Conservation (phyloP, 2,888 invertebrate species). For the Drosophila paramelanica region DNA sequence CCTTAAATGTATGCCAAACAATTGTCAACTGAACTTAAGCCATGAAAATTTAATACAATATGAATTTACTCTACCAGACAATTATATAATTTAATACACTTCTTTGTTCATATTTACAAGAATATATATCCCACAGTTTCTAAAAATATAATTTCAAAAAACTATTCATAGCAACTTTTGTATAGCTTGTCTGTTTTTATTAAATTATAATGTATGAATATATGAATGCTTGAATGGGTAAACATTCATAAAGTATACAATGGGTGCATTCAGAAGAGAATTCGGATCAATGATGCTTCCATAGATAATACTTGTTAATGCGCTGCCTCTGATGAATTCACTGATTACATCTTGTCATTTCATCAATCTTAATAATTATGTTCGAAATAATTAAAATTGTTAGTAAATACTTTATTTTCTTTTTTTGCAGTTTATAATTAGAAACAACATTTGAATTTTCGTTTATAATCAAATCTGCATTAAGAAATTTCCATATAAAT, state of each 20-base stretch:
- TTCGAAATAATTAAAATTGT: too few species aligned
- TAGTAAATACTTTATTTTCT: too few species aligned
- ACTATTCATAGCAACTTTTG: not conserved
- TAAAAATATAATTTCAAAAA: too few species aligned
- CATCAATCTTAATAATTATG: not conserved
- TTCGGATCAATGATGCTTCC: not conserved
- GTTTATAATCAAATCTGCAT: too few species aligned
- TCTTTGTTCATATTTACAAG: too few species aligned
- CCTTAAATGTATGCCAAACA: too few species aligned
- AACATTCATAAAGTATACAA: not conserved
- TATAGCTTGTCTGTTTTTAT: not conserved
- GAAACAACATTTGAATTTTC: too few species aligned
- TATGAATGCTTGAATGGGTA: not conserved
- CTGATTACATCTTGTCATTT: not conserved
- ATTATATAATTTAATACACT: too few species aligned
- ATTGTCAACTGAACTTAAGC: not conserved
- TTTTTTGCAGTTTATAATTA: too few species aligned
- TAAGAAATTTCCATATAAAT: too few species aligned
- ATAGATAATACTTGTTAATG: not conserved
- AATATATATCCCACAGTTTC: too few species aligned
- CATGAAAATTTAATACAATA: not conserved
- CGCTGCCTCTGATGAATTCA: not conserved
- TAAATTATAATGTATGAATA: not conserved
- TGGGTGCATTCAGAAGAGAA: not conserved
- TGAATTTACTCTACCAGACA: not conserved